A percentile compares a stretch with the other conserved stretches of the same genome.
These are phyloP conservation scores for Lasioglossum albipes DNA, from an alignment of 1,140 invertebrate species.

Conservation along the genomic window DNA sequence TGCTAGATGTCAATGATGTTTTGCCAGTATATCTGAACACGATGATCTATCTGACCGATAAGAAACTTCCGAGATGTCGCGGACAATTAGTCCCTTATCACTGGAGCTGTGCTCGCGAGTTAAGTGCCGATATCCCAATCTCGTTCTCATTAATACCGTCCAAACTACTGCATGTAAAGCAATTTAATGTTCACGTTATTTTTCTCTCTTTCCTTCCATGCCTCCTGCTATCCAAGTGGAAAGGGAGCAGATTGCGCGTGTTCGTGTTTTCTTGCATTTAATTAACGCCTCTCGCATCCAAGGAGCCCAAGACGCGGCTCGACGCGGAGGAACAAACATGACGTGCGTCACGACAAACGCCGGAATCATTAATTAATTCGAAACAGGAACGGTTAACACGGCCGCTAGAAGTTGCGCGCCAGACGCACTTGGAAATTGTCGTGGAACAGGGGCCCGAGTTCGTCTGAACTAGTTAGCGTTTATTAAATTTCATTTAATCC, in stretches of 20 bases:
- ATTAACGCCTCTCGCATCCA: constrained; percentile 2
- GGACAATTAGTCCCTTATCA: neutral
- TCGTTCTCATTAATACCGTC: constrained; percentile 1
- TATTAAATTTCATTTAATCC: constrained; percentile 30
- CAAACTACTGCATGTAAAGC: neutral
- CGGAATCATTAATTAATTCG: constrained; percentile 56
- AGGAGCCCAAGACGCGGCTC: neutral
- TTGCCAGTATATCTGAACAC: no score
- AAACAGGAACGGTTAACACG: constrained; percentile 21
- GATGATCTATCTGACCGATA: no score
- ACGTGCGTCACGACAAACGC: neutral
- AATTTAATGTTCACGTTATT: neutral
- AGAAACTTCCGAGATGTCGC: neutral
- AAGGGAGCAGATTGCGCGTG: neutral
- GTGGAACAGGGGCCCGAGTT: constrained; percentile 1
- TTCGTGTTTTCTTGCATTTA: constrained; percentile 8
- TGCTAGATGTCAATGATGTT: no score
- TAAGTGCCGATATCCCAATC: neutral
- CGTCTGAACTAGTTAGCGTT: constrained; percentile 33
- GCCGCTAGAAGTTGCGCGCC: neutral
- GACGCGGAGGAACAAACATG: neutral
- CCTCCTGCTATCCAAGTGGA: neutral
- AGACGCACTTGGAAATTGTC: constrained; percentile 34
- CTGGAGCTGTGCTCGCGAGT: no score
- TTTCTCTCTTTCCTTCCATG: neutral